These are phyloP conservation scores for Megalopta genalis DNA, from an alignment of 1,140 invertebrate species.

Conservation along the genomic window DNA sequence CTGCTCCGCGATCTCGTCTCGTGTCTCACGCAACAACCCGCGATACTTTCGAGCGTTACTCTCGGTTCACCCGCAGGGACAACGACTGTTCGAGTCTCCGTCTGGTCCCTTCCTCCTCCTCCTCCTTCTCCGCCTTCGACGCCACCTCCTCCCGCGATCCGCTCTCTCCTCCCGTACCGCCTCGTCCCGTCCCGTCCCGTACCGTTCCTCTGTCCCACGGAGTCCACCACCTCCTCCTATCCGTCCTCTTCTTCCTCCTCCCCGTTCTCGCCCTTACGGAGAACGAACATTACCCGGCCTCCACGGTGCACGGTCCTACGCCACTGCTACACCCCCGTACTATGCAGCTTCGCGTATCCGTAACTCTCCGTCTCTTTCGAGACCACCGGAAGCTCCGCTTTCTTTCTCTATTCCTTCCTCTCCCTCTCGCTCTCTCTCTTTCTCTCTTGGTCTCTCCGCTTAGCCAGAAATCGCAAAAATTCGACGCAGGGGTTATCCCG, in stretches of 20 bases:
- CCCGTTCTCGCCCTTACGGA: too few relatives aligned
- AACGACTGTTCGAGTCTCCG: too few relatives aligned
- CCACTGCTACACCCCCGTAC: too few relatives aligned
- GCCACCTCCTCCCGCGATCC: not conserved
- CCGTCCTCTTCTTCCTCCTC: too few relatives aligned
- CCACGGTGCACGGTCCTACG: not conserved
- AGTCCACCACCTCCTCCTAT: too few relatives aligned
- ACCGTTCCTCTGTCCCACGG: too few relatives aligned
- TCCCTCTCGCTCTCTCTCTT: too few relatives aligned
- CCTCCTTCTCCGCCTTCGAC: not conserved
- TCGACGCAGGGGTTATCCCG: not conserved
- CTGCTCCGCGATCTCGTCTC: constrained; percentile 21
- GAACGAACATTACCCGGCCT: not conserved
- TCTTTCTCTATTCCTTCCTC: too few relatives aligned
- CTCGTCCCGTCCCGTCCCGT: too few relatives aligned
- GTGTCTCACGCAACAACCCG: constrained; percentile 10
- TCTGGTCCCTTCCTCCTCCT: not conserved
- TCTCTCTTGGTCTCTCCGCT: too few relatives aligned
- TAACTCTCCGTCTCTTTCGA: not conserved
- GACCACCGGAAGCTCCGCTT: constrained; percentile 3
- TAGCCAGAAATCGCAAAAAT: not conserved
- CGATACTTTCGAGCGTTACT: constrained; percentile 1
- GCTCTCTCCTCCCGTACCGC: too few relatives aligned
- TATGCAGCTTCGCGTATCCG: not conserved
- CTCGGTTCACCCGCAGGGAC: too few relatives aligned